A percentile compares a stretch with the other conserved stretches of the same genome.
Conservation (phyloP, 64 coral and sea anemone species). For the Montipora capricornis region DNA sequence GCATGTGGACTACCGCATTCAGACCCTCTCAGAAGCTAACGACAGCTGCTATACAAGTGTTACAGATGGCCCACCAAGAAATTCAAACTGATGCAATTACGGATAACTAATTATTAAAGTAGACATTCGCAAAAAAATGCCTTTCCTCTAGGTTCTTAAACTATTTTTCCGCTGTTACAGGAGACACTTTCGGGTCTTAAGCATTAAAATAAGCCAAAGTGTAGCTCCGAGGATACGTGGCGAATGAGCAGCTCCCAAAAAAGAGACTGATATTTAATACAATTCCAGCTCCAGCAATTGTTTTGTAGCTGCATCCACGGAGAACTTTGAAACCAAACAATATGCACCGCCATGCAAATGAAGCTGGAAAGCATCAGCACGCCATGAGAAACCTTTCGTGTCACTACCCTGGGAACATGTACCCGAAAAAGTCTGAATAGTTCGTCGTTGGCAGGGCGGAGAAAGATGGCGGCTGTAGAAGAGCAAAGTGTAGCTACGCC, state of each 20-base stretch:
- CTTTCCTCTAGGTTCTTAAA: no score
- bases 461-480: constrained; percentile 10
- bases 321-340: not conserved
- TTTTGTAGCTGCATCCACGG: not conserved
- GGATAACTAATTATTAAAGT: no score
- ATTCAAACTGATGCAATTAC: no score
- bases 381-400: not conserved
- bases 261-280: not conserved
- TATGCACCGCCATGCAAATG: not conserved
- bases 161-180: no score
- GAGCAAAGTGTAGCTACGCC: not conserved
- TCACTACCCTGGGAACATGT: not conserved
- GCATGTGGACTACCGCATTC: no score
- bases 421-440: not conserved
- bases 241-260: not conserved
- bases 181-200: no score
- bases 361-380: not conserved
- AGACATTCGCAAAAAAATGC: no score
- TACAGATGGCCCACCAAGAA: no score
- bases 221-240: not conserved
- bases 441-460: constrained; percentile 16
- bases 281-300: not conserved
- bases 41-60: no score
- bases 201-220: not conserved
- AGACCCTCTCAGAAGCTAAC: no score